Conservation (phyloP, 1,140 invertebrate genomes). For the Archivesica marissinica region DNA sequence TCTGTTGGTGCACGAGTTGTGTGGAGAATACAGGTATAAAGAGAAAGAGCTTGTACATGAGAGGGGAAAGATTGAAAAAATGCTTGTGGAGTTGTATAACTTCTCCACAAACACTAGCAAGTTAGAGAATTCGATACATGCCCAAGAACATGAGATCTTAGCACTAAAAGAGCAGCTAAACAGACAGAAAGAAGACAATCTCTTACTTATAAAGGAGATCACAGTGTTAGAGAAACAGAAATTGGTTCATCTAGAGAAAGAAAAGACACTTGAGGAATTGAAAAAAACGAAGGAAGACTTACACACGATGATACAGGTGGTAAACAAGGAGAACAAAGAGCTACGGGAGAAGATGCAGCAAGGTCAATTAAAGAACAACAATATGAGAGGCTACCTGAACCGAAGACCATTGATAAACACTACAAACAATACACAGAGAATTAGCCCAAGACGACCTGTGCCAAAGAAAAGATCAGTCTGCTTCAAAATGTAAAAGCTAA, state of each 20-base stretch:
- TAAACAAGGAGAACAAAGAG: conserved; percentile 38
- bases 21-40: conserved; percentile 18
- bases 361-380: not conserved
- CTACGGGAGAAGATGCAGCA: conserved; percentile 15
- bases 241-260: conserved; percentile 14
- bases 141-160: conserved; percentile 4
- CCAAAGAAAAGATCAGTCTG: conserved; percentile 16
- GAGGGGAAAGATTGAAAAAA: conserved; percentile 37
- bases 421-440: not conserved
- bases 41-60: conserved; percentile 25
- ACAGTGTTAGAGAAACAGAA: not conserved
- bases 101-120: conserved; percentile 19
- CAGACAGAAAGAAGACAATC: conserved; percentile 14
- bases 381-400: not conserved
- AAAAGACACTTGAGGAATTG: conserved; percentile 34
- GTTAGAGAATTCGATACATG: conserved; percentile 18
- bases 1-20: conserved; percentile 2
- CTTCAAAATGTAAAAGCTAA: not conserved
- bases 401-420: not conserved
- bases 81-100: conserved; percentile 36
- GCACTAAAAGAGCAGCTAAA: conserved; percentile 18
- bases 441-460: not conserved
- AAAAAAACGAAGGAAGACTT: conserved; percentile 18
- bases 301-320: conserved; percentile 27
- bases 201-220: not conserved